Evolutionary conservation across 2,797 vertebrate genomes (phyloP), one percentile per base, ranked within the genome.

Genomic region (Austrolebias charrua): DNA sequence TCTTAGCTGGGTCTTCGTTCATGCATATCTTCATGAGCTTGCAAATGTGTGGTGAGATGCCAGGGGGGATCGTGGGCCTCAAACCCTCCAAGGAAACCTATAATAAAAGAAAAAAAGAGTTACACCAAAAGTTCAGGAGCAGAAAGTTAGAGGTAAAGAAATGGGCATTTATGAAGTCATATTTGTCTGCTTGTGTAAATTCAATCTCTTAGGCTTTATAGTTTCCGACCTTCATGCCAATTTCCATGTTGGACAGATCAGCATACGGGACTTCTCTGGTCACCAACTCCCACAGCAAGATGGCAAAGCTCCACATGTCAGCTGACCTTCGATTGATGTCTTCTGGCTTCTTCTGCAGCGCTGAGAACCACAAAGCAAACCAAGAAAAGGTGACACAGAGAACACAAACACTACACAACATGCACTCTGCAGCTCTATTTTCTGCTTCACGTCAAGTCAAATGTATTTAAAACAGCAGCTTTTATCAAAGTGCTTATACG

Each of bases 21-120:
- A 99, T 99, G 91, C 97, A 98, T 82, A 99, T 98, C 92, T 96
- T 97, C 97, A 99, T 99, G 72, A 99, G 93, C 78, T 99, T 99
- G 91, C 96, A 98, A 76, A 99, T 95, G 71, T 98, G 97, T 0
- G 97, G 97, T 0, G 97, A 99, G 79, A 98, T 98, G 62, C 97
- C 97, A 0, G 97, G 97, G 0, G 97, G 97, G 80, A 99, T 99
- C 15, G 97, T 98, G 44, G 97, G 97, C 50, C 96, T 93, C n/a
- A 99, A 90, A 58, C 97, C 97, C 82, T 99, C 97, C 79, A 99
- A 86, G 29, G 97, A 91, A 64, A 99, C 94, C 97, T 99, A 70
- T 47, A 47, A 6, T 33, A 11, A 1, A 35, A 75, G 59, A 68
- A 69, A 18, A 3, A 40, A 72, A 18, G 0, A 20, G 38, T 40